Percentiles rank a stretch among this genome's conserved stretches.
phyloP scores from a whole-genome alignment of 1,140 invertebrate genomes.

The Anastrepha ludens region DNA sequence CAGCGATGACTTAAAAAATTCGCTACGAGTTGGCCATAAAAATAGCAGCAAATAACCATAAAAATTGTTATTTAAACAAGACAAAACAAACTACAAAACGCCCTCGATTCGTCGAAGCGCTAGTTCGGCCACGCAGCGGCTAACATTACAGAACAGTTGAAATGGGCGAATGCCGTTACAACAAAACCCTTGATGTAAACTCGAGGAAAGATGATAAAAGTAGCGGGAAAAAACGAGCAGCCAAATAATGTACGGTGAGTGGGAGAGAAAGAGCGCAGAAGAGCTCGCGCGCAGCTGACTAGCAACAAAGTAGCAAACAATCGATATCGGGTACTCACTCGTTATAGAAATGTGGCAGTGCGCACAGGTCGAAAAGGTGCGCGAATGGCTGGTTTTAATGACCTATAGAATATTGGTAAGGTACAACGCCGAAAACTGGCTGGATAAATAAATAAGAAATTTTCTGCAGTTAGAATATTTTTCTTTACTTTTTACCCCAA shows the following conservation, averaged over 20 bases:
- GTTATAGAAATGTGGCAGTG: background rate
- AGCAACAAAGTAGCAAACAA: background rate
- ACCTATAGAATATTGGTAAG: background rate
- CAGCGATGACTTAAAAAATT: background rate
- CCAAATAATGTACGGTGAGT: background rate
- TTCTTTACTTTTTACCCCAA: background rate
- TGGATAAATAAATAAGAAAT: constrained; percentile 30
- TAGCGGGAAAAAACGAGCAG: background rate
- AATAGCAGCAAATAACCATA: constrained; percentile 19
- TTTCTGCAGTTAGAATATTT: background rate
- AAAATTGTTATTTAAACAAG: background rate
- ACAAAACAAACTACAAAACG: constrained; percentile 23
- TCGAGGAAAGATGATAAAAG: background rate
- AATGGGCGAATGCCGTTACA: background rate
- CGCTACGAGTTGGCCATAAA: constrained; percentile 3
- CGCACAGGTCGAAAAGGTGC: background rate
- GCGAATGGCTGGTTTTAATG: background rate
- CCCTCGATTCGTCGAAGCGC: background rate
- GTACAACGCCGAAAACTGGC: background rate
- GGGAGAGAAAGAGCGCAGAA: too few species aligned
- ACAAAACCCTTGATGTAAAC: background rate
- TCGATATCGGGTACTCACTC: background rate
- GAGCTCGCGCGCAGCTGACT: background rate
- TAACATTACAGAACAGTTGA: too few species aligned
- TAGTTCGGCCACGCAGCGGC: background rate